A percentile compares a stretch with the other conserved stretches of the same genome.
phyloP scores from a whole-genome alignment of 2,888 invertebrate species.

The Mythimna pallens region DNA sequence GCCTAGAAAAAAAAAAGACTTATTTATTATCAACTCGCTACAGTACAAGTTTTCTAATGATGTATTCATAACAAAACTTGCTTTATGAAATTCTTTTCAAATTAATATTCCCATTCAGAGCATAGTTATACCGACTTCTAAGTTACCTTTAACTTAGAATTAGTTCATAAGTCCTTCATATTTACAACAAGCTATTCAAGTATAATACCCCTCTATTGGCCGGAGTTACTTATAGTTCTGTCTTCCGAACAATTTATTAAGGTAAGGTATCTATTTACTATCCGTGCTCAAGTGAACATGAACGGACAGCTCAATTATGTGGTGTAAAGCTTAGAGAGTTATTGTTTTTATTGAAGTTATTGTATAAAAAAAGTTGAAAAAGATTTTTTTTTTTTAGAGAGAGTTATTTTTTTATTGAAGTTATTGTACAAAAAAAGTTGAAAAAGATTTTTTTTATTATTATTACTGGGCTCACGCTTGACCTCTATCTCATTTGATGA shows the following conservation, averaged over 20 bases:
- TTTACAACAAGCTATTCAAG: slow-evolving; percentile 40
- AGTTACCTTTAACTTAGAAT: slow-evolving; percentile 44
- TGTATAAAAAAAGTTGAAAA: too few species aligned
- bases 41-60: too few species aligned
- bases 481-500: too few species aligned
- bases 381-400: not conserved
- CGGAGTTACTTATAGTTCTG: slow-evolving; percentile 57
- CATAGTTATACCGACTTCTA: not conserved
- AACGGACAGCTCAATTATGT: slow-evolving; percentile 65
- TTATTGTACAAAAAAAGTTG: too few species aligned
- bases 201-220: slow-evolving; percentile 44
- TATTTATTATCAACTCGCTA: too few species aligned
- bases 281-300: slow-evolving; percentile 41
- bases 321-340: slow-evolving; percentile 7
- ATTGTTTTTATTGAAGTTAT: slow-evolving; percentile 5
- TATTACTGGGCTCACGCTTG: too few species aligned
- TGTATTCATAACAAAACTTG: too few species aligned
- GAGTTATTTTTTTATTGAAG: slow-evolving; percentile 7
- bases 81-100: not conserved
- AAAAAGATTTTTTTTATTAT: too few species aligned
- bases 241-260: slow-evolving; percentile 68
- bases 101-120: not conserved
- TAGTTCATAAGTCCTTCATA: slow-evolving; percentile 52
- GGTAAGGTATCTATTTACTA: slow-evolving; percentile 60
- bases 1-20: not conserved